phyloP scores from a whole-genome alignment of 2,888 invertebrate genomes.

The Agrochola lota region DNA sequence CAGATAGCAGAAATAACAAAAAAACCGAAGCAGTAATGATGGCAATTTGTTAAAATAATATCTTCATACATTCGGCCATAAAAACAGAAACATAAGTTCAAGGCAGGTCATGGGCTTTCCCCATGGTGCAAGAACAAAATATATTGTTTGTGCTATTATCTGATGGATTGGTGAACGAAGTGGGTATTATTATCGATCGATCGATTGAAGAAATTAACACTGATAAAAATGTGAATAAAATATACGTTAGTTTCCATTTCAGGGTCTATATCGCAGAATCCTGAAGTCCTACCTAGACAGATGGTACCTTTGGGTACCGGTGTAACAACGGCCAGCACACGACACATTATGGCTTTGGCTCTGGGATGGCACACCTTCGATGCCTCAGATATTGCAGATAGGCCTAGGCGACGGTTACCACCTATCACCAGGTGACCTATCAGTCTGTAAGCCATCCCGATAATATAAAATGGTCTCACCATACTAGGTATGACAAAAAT shows the following conservation, averaged over 20 bases:
- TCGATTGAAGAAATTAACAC: not conserved
- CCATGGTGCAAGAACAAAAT: slow-evolving; percentile 43
- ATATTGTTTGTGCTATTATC: slow-evolving; percentile 27
- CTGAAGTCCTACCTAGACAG: not conserved
- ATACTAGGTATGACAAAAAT: not conserved
- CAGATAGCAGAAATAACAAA: not conserved
- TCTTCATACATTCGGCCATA: slow-evolving; percentile 44
- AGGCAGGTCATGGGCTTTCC: slow-evolving; percentile 54
- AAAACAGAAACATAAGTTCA: slow-evolving; percentile 55
- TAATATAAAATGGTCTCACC: not conserved
- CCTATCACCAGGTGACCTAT: not conserved
- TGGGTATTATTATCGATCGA: slow-evolving; percentile 18
- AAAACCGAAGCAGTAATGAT: slow-evolving; percentile 30
- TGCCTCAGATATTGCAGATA: not conserved
- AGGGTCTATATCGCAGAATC: not conserved
- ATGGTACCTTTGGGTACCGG: not conserved
- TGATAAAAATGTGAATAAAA: not conserved
- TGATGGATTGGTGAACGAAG: slow-evolving; percentile 14
- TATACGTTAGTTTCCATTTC: not conserved
- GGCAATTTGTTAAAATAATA: slow-evolving; percentile 56
- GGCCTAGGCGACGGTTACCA: not conserved
- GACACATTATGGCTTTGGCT: no score
- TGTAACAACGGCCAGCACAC: not conserved
- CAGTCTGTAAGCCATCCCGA: not conserved
- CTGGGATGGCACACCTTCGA: not conserved